phyloP scores from a whole-genome alignment of 2,888 invertebrate genomes.

The Pristionchus entomophagus region DNA sequence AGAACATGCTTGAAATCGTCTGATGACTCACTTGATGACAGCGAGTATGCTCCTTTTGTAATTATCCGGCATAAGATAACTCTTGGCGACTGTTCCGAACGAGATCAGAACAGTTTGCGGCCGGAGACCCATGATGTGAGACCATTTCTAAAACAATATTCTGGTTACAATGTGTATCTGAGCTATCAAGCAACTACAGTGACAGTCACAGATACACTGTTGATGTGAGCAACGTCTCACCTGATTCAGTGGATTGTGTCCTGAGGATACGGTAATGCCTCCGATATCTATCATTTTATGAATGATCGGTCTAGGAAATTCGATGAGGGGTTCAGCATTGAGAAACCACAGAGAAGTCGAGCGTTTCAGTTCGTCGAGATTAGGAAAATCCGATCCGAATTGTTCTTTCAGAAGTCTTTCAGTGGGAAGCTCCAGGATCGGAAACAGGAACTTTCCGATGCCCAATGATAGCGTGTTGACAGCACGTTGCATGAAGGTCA shows the following conservation, averaged over 20 bases:
- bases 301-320: conserved; percentile 17
- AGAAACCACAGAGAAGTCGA: conserved; percentile 18
- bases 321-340: conserved; percentile 43
- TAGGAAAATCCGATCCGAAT: background rate
- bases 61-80: conserved; percentile 42
- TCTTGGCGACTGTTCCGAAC: conserved; percentile 37
- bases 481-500: conserved; percentile 38
- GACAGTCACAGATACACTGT: background rate
- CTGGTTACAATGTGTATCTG: background rate
- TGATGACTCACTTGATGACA: conserved; percentile 51
- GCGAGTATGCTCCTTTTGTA: conserved; percentile 52
- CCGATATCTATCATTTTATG: conserved; percentile 47
- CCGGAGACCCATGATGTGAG: background rate
- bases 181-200: too few relatives aligned
- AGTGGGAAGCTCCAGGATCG: background rate
- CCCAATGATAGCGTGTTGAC: background rate
- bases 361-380: background rate
- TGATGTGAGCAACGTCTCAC: background rate
- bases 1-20: too few relatives aligned
- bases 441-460: conserved; percentile 17
- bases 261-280: conserved; percentile 24
- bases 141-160: background rate
- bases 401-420: background rate
- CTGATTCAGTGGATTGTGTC: conserved; percentile 28
- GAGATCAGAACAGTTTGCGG: conserved; percentile 13